These are phyloP conservation scores for Zapus hudsonius DNA, from an alignment of 2,113 vertebrate genomes.

Conservation along the genomic window DNA sequence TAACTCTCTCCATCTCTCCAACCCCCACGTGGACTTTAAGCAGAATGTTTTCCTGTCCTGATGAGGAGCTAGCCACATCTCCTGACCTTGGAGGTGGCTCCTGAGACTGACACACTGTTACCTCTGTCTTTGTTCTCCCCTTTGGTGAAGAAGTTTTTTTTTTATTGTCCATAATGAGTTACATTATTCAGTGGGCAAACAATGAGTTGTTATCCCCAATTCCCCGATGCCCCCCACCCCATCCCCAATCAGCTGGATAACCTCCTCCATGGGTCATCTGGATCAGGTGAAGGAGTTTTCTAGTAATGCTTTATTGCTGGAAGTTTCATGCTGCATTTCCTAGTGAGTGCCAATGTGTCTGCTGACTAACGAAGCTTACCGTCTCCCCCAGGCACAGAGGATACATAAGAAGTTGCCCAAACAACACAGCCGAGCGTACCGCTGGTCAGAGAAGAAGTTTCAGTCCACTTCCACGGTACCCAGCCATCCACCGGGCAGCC, in stretches of 20 bases:
- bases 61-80: not conserved
- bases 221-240: no score
- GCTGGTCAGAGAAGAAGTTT: slow-evolving; percentile 73
- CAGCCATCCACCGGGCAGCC: slow-evolving; percentile 53
- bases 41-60: accelerated
- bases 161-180: no score
- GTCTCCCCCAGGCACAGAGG: slow-evolving; percentile 86
- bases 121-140: not conserved
- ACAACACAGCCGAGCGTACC: slow-evolving; percentile 75
- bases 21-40: accelerated
- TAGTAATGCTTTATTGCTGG: not conserved
- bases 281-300: not conserved
- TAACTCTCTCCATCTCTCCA: no score
- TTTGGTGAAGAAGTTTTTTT: not conserved
- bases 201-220: no score
- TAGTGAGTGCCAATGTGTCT: not conserved
- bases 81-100: no score
- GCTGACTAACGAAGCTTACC: slow-evolving; percentile 65
- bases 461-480: slow-evolving; percentile 64
- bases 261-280: no score
- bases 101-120: not conserved
- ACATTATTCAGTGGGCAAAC: no score
- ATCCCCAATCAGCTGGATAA: no score
- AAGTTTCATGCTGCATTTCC: not conserved
- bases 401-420: slow-evolving; percentile 81